phyloP scores from a whole-genome alignment of 2,797 vertebrate genomes.

The Moxostoma hubbsi region DNA sequence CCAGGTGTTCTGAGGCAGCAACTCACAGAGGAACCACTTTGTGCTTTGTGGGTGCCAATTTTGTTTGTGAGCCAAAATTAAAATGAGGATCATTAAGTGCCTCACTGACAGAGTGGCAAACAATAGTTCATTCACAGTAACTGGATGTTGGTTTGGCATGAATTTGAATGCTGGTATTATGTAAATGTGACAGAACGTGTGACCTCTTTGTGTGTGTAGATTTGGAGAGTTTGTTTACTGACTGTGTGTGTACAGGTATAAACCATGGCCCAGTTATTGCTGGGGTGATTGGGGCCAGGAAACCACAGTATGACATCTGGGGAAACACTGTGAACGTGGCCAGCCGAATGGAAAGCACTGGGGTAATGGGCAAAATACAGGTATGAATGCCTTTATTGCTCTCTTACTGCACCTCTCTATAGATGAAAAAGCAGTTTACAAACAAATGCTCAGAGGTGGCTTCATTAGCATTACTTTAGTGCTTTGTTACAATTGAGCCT shows the following conservation, averaged over 20 bases:
- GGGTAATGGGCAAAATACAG: conserved; percentile 96
- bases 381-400: conserved; percentile 68
- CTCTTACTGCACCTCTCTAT: no score
- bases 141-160: background rate
- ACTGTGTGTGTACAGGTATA: conserved; percentile 83
- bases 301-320: conserved; percentile 99
- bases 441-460: no score
- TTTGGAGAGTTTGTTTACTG: background rate
- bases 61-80: background rate
- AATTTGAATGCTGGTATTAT: background rate
- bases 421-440: no score
- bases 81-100: background rate
- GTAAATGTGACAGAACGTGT: background rate
- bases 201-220: no score
- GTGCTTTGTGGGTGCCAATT: background rate
- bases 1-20: background rate
- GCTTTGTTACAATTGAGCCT: no score
- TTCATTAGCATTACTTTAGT: no score
- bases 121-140: background rate
- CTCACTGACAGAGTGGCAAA: no score
- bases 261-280: conserved; percentile 97
- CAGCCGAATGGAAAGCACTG: conserved; percentile 97
- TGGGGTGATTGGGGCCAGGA: conserved; percentile 95
- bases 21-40: background rate
- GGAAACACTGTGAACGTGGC: conserved; percentile 98